These are phyloP conservation scores for Drosophila burlai DNA, from an alignment of 1,140 invertebrate genomes.

Conservation along the genomic window DNA sequence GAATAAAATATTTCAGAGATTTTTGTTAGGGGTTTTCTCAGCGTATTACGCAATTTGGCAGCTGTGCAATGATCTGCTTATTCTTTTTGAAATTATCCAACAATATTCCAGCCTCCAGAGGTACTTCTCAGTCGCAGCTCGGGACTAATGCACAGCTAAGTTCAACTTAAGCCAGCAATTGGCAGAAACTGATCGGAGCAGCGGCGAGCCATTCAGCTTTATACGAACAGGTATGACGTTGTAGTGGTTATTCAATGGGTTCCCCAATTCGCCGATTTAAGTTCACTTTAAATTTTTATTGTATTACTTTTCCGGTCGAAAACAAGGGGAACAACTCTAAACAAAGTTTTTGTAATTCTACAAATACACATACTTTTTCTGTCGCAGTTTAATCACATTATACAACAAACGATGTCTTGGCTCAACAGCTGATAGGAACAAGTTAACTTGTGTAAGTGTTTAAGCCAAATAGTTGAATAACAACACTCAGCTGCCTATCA, in stretches of 20 bases:
- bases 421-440: slow-evolving; percentile 29
- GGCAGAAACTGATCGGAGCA: slow-evolving; percentile 15
- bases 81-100: neutral
- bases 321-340: slow-evolving; percentile 25
- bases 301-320: neutral
- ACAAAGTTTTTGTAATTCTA: neutral
- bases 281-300: slow-evolving; percentile 21
- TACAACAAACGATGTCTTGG: slow-evolving; percentile 18
- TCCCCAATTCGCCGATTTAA: neutral
- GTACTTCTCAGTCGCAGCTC: neutral
- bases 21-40: neutral
- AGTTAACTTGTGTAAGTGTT: slow-evolving; percentile 9
- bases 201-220: slow-evolving; percentile 14
- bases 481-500: slow-evolving; percentile 41
- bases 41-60: neutral
- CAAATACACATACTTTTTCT: neutral
- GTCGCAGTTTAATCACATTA: slow-evolving; percentile 22
- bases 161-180: neutral
- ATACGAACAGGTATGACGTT: slow-evolving; percentile 18
- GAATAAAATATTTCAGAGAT: neutral
- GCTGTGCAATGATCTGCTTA: neutral
- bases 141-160: neutral
- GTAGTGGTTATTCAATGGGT: slow-evolving; percentile 7
- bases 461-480: slow-evolving; percentile 25
- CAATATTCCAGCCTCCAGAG: neutral